These are phyloP conservation scores for Vidua chalybeata DNA, from an alignment of 2,113 vertebrate species.

Conservation along the genomic window DNA sequence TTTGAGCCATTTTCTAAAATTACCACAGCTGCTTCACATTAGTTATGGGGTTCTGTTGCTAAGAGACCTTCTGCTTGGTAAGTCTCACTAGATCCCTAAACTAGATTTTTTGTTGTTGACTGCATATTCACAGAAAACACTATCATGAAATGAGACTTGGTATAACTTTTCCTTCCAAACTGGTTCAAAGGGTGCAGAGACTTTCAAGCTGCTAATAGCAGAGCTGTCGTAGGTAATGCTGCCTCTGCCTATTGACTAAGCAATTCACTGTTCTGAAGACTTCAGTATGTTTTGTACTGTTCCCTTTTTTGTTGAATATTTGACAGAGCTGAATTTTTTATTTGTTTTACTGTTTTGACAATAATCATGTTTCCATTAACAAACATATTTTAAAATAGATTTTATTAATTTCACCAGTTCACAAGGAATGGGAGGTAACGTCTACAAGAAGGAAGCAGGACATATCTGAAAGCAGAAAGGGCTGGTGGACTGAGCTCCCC, in stretches of 20 bases:
- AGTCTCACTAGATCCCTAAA: conserved; percentile 63
- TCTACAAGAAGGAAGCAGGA: background rate
- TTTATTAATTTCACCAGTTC: background rate
- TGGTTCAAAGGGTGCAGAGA: background rate
- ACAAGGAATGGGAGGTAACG: background rate
- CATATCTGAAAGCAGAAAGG: background rate
- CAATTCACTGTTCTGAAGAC: background rate
- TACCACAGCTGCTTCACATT: conserved; percentile 80
- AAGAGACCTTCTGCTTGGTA: conserved; percentile 69
- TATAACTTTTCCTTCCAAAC: background rate
- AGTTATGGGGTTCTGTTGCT: conserved; percentile 70
- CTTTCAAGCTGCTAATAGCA: background rate
- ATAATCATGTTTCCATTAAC: background rate
- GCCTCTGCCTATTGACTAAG: background rate
- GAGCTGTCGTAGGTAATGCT: background rate
- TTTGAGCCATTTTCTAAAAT: conserved; percentile 76
- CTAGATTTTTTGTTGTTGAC: conserved; percentile 30
- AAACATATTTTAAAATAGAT: background rate
- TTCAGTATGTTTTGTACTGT: background rate
- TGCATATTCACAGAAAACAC: conserved; percentile 42
- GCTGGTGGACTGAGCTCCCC: background rate
- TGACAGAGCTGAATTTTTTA: background rate
- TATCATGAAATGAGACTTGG: background rate
- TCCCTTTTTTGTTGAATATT: background rate
- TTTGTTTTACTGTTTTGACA: background rate